phyloP scores from a whole-genome alignment of 2,888 invertebrate genomes.

The Theretra japonica region DNA sequence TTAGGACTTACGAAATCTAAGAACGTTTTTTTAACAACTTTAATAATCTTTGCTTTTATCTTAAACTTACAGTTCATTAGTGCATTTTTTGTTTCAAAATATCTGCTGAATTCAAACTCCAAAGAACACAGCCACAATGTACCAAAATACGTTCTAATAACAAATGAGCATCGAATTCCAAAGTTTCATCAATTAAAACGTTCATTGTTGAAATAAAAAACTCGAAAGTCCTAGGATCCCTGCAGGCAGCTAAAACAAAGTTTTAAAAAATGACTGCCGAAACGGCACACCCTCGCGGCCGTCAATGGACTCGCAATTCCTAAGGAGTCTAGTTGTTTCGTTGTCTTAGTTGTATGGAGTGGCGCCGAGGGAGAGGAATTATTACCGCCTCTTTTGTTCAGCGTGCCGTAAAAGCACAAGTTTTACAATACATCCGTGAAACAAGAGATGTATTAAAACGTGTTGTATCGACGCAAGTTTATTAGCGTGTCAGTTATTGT shows the following conservation, averaged over 20 bases:
- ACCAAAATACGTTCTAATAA: no score
- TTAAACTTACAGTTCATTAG: not conserved
- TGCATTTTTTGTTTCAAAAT: not conserved
- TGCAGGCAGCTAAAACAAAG: constrained; percentile 54
- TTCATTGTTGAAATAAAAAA: constrained; percentile 34
- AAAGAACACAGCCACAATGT: not conserved
- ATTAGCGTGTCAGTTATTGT: constrained; percentile 33
- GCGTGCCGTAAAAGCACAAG: constrained; percentile 68
- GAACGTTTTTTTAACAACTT: no score
- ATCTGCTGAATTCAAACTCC: not conserved
- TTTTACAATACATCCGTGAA: constrained; percentile 62
- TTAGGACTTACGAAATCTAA: no score
- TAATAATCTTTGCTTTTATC: not conserved
- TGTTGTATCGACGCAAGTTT: constrained; percentile 43
- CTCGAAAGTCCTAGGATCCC: not conserved
- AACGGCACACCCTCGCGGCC: constrained; percentile 70
- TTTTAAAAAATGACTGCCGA: constrained; percentile 63
- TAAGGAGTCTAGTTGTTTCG: constrained; percentile 67
- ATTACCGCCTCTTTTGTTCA: constrained; percentile 74
- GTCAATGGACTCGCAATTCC: constrained; percentile 66
- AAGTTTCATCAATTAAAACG: not conserved
- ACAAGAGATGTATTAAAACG: constrained; percentile 55
- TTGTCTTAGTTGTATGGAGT: constrained; percentile 45
- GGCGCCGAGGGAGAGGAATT: constrained; percentile 53
- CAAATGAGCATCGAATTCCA: no score